These are phyloP conservation scores for Microtus montanus DNA, from an alignment of 2,113 vertebrate species.

Conservation along the genomic window DNA sequence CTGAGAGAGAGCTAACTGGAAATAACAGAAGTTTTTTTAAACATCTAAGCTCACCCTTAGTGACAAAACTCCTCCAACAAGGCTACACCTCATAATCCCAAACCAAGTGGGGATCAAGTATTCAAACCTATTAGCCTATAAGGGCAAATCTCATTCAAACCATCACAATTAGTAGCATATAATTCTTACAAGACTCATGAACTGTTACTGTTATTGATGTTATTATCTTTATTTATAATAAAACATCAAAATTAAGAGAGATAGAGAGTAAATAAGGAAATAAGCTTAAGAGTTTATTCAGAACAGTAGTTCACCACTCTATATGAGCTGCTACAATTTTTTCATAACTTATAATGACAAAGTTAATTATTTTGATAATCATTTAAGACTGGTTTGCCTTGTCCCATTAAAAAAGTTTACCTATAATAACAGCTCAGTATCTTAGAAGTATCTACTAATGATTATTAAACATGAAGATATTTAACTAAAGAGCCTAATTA, in stretches of 20 bases:
- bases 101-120: background rate
- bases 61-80: background rate
- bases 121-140: background rate
- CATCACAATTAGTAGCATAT: background rate
- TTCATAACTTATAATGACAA: slow-evolving; percentile 32
- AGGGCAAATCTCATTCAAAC: background rate
- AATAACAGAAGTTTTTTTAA: background rate
- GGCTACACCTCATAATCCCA: background rate
- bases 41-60: background rate
- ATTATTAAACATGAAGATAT: background rate
- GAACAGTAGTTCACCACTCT: background rate
- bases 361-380: slow-evolving; percentile 26
- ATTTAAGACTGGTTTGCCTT: background rate
- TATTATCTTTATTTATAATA: background rate
- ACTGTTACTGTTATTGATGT: background rate
- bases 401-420: background rate
- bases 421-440: background rate
- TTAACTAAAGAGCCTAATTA: slow-evolving; percentile 44
- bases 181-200: background rate
- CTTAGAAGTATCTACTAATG: background rate
- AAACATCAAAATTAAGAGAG: background rate
- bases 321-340: background rate
- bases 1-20: background rate
- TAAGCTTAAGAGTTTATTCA: background rate
- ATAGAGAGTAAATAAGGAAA: background rate